Evolutionary conservation across 2,888 invertebrate genomes (phyloP).

Genomic region (Drosophila anomalata): DNA sequence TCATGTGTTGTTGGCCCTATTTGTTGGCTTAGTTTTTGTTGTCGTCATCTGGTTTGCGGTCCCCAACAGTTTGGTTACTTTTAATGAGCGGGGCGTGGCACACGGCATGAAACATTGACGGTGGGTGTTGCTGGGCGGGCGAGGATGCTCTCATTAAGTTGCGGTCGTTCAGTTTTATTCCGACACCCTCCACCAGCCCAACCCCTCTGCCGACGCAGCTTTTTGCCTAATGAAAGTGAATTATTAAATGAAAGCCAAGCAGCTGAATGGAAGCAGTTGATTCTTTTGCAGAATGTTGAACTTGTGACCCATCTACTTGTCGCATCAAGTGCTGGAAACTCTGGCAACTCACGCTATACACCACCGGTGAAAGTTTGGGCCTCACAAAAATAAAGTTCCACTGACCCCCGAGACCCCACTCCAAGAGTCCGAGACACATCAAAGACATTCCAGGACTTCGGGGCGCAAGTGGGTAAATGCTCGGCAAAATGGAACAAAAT

Average conservation of each 20-base stretch:
- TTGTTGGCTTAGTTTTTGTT: slow-evolving; percentile 41
- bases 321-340: slow-evolving; percentile 11
- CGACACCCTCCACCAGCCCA: slow-evolving; percentile 13
- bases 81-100: slow-evolving; percentile 73
- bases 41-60: slow-evolving; percentile 57
- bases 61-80: slow-evolving; percentile 73
- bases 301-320: slow-evolving; percentile 35
- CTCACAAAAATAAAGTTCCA: slow-evolving; percentile 5
- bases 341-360: no score
- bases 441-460: slow-evolving; percentile 17
- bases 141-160: slow-evolving; percentile 71
- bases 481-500: slow-evolving; percentile 16
- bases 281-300: slow-evolving; percentile 25
- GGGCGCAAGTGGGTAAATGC: slow-evolving; percentile 27
- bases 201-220: slow-evolving; percentile 3
- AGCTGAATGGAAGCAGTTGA: slow-evolving; percentile 29
- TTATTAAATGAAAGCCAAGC: slow-evolving; percentile 46
- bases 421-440: slow-evolving; percentile 7
- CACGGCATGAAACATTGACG: slow-evolving; percentile 28
- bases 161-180: slow-evolving; percentile 69
- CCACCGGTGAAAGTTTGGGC: background rate
- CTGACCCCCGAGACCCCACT: slow-evolving; percentile 22
- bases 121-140: background rate
- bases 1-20: slow-evolving; percentile 71
- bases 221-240: slow-evolving; percentile 41